Conservation (phyloP, 2,797 vertebrate genomes). For the Todus mexicanus region DNA sequence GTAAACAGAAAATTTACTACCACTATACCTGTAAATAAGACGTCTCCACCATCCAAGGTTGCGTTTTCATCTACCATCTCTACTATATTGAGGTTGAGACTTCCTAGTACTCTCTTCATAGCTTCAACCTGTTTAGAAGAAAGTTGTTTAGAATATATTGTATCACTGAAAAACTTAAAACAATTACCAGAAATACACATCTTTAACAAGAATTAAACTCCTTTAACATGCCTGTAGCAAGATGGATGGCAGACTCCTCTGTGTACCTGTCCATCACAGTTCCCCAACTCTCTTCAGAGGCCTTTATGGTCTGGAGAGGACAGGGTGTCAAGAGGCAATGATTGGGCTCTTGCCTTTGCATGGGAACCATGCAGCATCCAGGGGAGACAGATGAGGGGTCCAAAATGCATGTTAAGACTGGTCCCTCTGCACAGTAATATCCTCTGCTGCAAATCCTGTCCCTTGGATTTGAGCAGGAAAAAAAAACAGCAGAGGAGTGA, state of each 20-base stretch:
- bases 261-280: not conserved
- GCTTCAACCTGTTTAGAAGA: conserved; percentile 80
- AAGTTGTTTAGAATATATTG: not conserved
- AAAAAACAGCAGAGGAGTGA: not conserved
- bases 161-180: not conserved
- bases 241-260: not conserved
- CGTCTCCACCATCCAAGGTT: conserved; percentile 94
- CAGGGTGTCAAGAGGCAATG: not conserved
- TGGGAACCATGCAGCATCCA: not conserved
- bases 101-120: conserved; percentile 83
- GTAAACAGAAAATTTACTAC: not conserved
- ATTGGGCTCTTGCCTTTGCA: not conserved
- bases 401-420: not conserved
- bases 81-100: conserved; percentile 89
- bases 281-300: not conserved
- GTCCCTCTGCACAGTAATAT: not conserved
- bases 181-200: not conserved
- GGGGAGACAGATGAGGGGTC: not conserved
- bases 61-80: conserved; percentile 94
- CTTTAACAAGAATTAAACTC: not conserved
- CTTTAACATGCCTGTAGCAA: not conserved
- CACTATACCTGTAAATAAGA: conserved; percentile 92
- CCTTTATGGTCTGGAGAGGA: not conserved
- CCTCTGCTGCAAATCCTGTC: not conserved
- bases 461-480: not conserved